Base-by-base conservation (phyloP, 2,888 invertebrate species). In the Tanypteryx hageni region DNA sequence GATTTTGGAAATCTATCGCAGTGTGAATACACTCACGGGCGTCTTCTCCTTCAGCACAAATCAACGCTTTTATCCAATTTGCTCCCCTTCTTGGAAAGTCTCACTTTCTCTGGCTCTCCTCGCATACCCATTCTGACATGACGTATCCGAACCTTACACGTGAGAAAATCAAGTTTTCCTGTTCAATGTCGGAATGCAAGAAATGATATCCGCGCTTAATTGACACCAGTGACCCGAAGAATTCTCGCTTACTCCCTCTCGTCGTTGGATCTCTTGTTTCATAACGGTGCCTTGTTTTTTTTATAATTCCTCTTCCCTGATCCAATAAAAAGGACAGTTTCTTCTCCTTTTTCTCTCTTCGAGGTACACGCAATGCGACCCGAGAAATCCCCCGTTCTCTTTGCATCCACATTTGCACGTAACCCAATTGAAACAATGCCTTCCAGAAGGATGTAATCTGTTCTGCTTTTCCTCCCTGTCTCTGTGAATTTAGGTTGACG, bases 201-300 rank as follows among this genome's bases (percentile, higher is more conserved):
- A 68, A 68, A 68, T 18, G 68, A 68, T 68, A 68, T 68, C 68
- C n/a, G n/a, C 18, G n/a, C 68, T 68, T 68, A 68, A 68, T 68
- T 68, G 18, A 68, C 68, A 18, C 68, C 7, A 64, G 14, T 7
- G n/a, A 64, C n/a, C 13, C n/a, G 10, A 11, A 10, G 68, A 9
- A 68, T n/a, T 13, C 64, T 68, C n/a, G 68, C 22, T 22, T 5
- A 68, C n/a, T 14, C 7, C n/a, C 14, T 64, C 2, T 14, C 61
- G 16, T n/a, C n/a, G n/a, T n/a, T n/a, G n/a, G 2, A 64, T 18
- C n/a, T 22, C 68, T 18, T 68, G 10, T n/a, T 68, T 68, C n/a
- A 7, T 3, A 13, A 11, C 18, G 22, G 68, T 1, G 68, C 22
- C 8, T 68, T 68, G 18, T 68, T 64, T 64, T 18, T 68, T 44